Conservation (phyloP, 37 sponge, comb jelly and placozoan genomes). For the Trichoplax adhaerens region DNA sequence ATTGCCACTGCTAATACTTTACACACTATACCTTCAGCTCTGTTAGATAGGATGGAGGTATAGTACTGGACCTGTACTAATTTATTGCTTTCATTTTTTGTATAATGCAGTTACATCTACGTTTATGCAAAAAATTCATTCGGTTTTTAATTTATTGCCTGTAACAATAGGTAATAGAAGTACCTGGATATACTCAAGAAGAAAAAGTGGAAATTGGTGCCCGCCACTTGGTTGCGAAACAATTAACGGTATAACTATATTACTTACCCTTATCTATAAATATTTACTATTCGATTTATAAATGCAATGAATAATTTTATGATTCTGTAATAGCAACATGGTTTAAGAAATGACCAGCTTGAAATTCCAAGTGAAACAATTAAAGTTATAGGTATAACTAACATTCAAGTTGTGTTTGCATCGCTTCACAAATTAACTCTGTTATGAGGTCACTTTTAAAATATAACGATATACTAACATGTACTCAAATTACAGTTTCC, state of each 20-base stretch:
- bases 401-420: too few relatives aligned
- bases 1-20: constrained; percentile 76
- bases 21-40: constrained; percentile 47
- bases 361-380: constrained; percentile 14
- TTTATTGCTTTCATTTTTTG: background rate
- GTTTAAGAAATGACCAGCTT: constrained; percentile 24
- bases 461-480: background rate
- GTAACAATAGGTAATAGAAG: constrained; percentile 37
- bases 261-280: constrained; percentile 6
- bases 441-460: background rate
- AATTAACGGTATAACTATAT: constrained; percentile 26
- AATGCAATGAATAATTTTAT: background rate
- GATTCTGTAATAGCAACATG: constrained; percentile 27
- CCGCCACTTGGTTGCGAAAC: constrained; percentile 60
- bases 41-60: constrained; percentile 78
- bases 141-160: background rate
- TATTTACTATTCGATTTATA: constrained; percentile 5
- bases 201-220: constrained; percentile 71
- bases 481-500: constrained; percentile 17
- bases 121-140: background rate
- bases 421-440: too few relatives aligned
- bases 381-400: background rate
- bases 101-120: background rate
- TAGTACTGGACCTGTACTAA: background rate
- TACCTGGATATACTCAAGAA: constrained; percentile 66